These are phyloP conservation scores for Glandiceps talaboti DNA, from an alignment of 53 echinoderm and acorn worm genomes.

Conservation along the genomic window DNA sequence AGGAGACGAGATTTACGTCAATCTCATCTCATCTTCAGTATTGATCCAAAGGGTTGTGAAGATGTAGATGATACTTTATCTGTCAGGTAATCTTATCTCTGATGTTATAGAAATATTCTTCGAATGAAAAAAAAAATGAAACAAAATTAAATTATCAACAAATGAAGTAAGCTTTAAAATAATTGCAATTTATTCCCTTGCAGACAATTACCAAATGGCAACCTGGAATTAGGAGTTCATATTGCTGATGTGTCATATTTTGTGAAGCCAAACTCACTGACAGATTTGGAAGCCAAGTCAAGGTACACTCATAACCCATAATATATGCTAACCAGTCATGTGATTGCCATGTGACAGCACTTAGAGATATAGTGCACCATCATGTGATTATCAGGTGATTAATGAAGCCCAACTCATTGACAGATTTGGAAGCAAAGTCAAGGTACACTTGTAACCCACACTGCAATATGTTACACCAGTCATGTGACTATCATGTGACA, in stretches of 20 bases:
- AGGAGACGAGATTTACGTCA: conserved; percentile 54
- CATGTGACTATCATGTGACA: not conserved
- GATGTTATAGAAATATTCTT: too few relatives aligned
- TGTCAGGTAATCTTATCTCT: conserved; percentile 74
- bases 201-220: conserved; percentile 67
- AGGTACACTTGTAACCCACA: conserved; percentile 36
- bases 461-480: too few relatives aligned
- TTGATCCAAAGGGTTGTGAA: conserved; percentile 96
- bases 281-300: conserved; percentile 77
- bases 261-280: conserved; percentile 63
- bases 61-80: conserved; percentile 98
- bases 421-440: conserved; percentile 77
- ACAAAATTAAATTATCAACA: too few relatives aligned
- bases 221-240: conserved; percentile 88
- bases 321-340: not conserved
- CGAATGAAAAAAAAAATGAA: too few relatives aligned
- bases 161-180: not conserved
- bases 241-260: conserved; percentile 98
- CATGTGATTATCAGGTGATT: too few relatives aligned
- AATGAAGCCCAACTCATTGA: conserved; percentile 61
- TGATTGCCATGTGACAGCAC: not conserved
- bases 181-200: conserved; percentile 2
- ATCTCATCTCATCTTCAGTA: conserved; percentile 82
- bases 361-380: not conserved
- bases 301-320: conserved; percentile 35